Conservation (phyloP, 2,113 vertebrate genomes). For the Tetrao urogallus region DNA sequence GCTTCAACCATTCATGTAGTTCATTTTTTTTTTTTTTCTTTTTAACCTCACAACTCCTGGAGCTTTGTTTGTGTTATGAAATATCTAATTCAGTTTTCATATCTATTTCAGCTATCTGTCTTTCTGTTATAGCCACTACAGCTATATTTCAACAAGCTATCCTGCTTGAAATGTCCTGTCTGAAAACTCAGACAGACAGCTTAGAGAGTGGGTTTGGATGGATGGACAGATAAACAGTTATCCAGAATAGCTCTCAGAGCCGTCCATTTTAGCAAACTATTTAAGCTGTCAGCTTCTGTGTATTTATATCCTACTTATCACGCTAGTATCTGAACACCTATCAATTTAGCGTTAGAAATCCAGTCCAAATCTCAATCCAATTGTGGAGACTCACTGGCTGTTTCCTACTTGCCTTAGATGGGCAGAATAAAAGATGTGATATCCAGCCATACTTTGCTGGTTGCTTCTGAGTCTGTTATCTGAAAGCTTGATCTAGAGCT, state of each 20-base stretch:
- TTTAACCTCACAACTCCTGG: background rate
- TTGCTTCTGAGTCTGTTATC: background rate
- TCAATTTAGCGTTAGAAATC: constrained; percentile 58
- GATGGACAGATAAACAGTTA: constrained; percentile 25
- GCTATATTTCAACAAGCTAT: constrained; percentile 10
- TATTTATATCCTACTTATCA: constrained; percentile 51
- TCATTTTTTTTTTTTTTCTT: background rate
- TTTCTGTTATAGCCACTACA: constrained; percentile 12
- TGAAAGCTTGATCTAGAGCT: background rate
- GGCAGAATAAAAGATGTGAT: background rate
- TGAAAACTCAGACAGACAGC: constrained; percentile 29
- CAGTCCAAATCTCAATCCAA: constrained; percentile 32
- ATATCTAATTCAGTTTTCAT: background rate
- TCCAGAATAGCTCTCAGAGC: constrained; percentile 11
- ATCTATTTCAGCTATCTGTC: constrained; percentile 17
- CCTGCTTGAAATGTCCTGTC: constrained; percentile 12
- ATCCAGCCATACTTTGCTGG: background rate
- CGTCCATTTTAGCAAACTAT: constrained; percentile 44
- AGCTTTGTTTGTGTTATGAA: background rate
- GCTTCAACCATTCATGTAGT: background rate
- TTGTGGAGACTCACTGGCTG: background rate
- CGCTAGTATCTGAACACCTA: constrained; percentile 34
- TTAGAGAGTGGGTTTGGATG: constrained; percentile 36
- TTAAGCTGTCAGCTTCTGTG: constrained; percentile 35
- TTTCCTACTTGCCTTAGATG: background rate